Percentiles rank a stretch among this genome's conserved stretches.
phyloP scores from a whole-genome alignment of 2,797 vertebrate genomes.

The Argyrosomus regius region DNA sequence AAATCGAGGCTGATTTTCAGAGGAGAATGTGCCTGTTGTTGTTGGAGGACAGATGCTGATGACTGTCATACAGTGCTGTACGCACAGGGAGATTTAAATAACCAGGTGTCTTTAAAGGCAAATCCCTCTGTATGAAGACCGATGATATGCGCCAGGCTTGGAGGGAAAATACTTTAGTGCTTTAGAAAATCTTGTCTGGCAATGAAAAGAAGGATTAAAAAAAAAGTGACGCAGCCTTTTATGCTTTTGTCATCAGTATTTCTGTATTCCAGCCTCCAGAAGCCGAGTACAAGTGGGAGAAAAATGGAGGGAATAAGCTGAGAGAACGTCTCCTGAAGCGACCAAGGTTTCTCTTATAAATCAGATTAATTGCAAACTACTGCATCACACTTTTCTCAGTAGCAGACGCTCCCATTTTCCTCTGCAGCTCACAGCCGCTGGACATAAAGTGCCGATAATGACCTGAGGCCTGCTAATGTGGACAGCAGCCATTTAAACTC shows the following conservation, averaged over 20 bases:
- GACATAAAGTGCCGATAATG: slow-evolving; percentile 57
- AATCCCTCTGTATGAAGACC: slow-evolving; percentile 18
- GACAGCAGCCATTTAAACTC: slow-evolving; percentile 10
- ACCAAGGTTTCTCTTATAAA: slow-evolving; percentile 37
- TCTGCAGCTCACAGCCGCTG: slow-evolving; percentile 36
- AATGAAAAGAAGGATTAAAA: slow-evolving; percentile 24
- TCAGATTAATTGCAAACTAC: slow-evolving; percentile 55
- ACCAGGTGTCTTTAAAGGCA: slow-evolving; percentile 17
- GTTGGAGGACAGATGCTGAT: slow-evolving; percentile 24
- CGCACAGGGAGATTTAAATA: neutral
- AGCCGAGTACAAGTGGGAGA: slow-evolving; percentile 19
- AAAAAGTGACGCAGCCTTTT: slow-evolving; percentile 34
- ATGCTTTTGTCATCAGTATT: slow-evolving; percentile 52
- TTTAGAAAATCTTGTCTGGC: neutral
- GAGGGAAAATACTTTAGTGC: neutral
- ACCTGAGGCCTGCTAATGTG: slow-evolving; percentile 45
- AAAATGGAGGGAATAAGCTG: slow-evolving; percentile 12
- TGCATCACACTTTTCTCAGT: slow-evolving; percentile 28
- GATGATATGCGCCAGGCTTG: slow-evolving; percentile 1
- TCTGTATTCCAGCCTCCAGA: slow-evolving; percentile 26
- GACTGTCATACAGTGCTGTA: neutral
- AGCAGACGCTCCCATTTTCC: slow-evolving; percentile 14
- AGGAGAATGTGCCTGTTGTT: neutral
- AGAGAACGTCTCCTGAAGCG: neutral
- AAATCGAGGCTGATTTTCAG: neutral